Base-by-base conservation (phyloP, 2,797 vertebrate genomes). In the Antrozous pallidus region DNA sequence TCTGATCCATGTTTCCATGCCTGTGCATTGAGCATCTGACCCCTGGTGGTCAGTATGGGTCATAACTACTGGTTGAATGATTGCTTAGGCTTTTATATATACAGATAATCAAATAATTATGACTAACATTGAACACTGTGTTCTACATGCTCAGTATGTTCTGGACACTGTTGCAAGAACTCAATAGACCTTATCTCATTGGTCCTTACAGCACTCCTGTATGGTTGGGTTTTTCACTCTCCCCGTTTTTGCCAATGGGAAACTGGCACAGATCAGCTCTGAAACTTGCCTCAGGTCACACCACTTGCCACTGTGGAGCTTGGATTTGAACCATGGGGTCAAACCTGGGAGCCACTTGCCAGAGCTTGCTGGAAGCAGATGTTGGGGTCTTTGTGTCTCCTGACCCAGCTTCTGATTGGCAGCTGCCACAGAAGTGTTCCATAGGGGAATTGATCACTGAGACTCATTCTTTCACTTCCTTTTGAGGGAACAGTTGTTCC, bases 391-490 rank as follows among this genome's bases (percentile, higher is more conserved):
- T 65, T 47, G 45, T 10, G 6, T 22, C 42, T 83, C 17, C 8
- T 47, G 26, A 49, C 31, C 42, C 20, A 38, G 33, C 7, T n/a
- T 71, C 45, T 0, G 5, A 13, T 38, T 33, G 49, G 51, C 51
- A 47, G 63, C 16, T 14, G 6, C 26, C 31, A 10, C 3, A n/a
- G 74, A 45, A 31, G 14, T 26, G 36, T 63, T 42, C 33, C 5
- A 1, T 0, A 5, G 5, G 40, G 58, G 10, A 38, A 38, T 5
- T 0, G 0, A 17, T 85, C 28, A 2, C 36, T 11, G 9, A 24
- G n/a, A 56, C 20, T n/a, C 73, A 12, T 7, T 86, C 36, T 90
- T 67, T n/a, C 45, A 8, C 33, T 92, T 89, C 20, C 14, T 75
- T 88, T 63, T 81, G 61, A 45, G 77, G 58, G 83, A n/a, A 80